These are phyloP conservation scores for Stichodactyla helianthus DNA, from an alignment of 64 coral and sea anemone genomes.

Conservation along the genomic window DNA sequence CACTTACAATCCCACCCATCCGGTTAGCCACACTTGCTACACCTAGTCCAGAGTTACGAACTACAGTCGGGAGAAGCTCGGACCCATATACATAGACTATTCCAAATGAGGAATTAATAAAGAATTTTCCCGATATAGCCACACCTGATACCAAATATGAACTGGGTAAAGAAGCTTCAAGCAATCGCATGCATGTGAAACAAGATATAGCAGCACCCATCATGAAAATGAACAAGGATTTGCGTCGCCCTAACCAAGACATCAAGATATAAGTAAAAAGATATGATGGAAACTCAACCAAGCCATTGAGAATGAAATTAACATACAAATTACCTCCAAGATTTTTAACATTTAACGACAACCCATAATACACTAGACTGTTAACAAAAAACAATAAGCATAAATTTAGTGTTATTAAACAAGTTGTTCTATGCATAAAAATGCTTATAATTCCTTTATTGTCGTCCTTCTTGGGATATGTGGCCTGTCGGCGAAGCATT, in stretches of 20 bases:
- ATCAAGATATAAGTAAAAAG: constrained; percentile 37
- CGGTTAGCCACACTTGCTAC: constrained; percentile 62
- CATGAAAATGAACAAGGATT: constrained; percentile 68
- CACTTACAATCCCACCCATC: constrained; percentile 60
- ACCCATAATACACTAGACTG: constrained; percentile 77
- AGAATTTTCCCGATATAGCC: constrained; percentile 69
- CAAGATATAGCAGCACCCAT: constrained; percentile 66
- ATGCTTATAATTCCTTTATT: constrained; percentile 60
- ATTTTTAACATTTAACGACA: constrained; percentile 84
- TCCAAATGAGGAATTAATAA: constrained; percentile 68
- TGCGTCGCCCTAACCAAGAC: constrained; percentile 51
- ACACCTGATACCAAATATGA: constrained; percentile 1
- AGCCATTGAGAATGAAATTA: constrained; percentile 57
- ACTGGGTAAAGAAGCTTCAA: constrained; percentile 37
- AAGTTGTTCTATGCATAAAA: constrained; percentile 50
- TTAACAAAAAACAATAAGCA: constrained; percentile 66
- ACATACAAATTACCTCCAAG: constrained; percentile 82
- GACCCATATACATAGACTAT: constrained; percentile 72
- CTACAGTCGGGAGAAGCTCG: constrained; percentile 80
- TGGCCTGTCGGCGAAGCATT: background rate
- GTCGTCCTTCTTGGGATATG: constrained; percentile 14
- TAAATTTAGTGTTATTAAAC: constrained; percentile 46
- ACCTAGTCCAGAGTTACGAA: constrained; percentile 79
- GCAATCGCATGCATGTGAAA: constrained; percentile 48
- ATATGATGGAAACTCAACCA: constrained; percentile 69